Conservation (phyloP, 2,113 vertebrate species). For the Gymnarchus niloticus region DNA sequence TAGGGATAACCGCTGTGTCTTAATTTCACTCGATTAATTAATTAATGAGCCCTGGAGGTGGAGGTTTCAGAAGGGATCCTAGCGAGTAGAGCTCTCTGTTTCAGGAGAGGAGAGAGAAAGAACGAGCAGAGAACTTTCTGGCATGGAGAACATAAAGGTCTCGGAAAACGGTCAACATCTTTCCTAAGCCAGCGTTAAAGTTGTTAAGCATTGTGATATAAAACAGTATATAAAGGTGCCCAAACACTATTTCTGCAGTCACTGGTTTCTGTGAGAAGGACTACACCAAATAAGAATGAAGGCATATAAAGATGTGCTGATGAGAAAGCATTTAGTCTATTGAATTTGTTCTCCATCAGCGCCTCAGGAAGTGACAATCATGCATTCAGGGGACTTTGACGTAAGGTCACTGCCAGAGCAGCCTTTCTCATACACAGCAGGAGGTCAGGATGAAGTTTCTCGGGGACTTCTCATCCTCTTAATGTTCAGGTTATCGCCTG, state of each 20-base stretch:
- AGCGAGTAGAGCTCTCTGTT: neutral
- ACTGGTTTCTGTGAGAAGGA: neutral
- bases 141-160: neutral
- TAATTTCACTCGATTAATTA: slow-evolving; percentile 43
- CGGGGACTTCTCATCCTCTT: neutral
- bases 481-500: neutral
- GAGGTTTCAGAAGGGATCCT: slow-evolving; percentile 25
- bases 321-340: slow-evolving; percentile 5
- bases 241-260: neutral
- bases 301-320: neutral
- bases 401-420: neutral
- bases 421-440: neutral
- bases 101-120: neutral
- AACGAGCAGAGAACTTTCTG: neutral
- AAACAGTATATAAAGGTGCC: neutral
- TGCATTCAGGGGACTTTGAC: neutral
- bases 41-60: slow-evolving; percentile 39
- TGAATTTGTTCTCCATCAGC: neutral
- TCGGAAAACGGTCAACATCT: neutral
- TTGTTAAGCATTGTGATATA: neutral
- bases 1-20: slow-evolving; percentile 35
- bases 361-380: neutral
- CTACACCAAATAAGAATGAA: neutral
- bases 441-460: slow-evolving; percentile 9
- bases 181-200: neutral